phyloP scores from a whole-genome alignment of 1,140 invertebrate species.

The Drosophila parvula region DNA sequence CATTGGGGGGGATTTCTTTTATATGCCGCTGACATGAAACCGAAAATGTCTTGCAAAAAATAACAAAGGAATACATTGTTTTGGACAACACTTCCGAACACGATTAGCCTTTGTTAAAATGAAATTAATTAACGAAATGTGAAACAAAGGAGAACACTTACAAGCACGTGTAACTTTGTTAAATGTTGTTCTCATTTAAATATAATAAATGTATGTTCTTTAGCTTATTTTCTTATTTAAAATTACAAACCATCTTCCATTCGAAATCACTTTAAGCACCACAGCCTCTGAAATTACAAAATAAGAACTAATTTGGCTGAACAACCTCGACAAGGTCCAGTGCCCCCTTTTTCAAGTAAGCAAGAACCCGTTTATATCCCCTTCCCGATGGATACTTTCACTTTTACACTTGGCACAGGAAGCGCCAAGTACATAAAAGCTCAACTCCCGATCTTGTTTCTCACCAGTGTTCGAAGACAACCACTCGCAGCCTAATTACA shows the following conservation, averaged over 20 bases:
- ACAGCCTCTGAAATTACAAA: constrained; percentile 6
- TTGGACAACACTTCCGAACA: constrained; percentile 5
- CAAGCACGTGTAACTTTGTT: neutral
- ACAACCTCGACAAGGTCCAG: constrained; percentile 25
- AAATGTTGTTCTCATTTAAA: neutral
- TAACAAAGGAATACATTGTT: neutral
- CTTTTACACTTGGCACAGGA: constrained; percentile 48
- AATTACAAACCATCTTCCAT: neutral
- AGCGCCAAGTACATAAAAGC: constrained; percentile 48
- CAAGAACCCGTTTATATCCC: constrained; percentile 48
- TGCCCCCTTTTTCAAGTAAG: constrained; percentile 2
- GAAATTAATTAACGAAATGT: neutral
- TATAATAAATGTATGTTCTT: neutral
- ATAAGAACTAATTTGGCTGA: constrained; percentile 31
- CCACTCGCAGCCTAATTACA: constrained; percentile 70
- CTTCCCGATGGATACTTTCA: constrained; percentile 43
- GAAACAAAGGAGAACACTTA: neutral
- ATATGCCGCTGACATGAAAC: constrained; percentile 38
- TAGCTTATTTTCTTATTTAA: neutral
- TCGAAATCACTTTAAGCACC: constrained; percentile 16
- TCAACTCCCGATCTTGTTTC: constrained; percentile 34
- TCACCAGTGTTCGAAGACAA: constrained; percentile 39
- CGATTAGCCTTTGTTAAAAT: neutral
- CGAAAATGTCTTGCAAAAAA: constrained; percentile 7
- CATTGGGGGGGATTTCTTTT: constrained; percentile 38